These are phyloP conservation scores for Ctenopoma kingsleyae DNA, from an alignment of 2,797 vertebrate species.

Conservation along the genomic window DNA sequence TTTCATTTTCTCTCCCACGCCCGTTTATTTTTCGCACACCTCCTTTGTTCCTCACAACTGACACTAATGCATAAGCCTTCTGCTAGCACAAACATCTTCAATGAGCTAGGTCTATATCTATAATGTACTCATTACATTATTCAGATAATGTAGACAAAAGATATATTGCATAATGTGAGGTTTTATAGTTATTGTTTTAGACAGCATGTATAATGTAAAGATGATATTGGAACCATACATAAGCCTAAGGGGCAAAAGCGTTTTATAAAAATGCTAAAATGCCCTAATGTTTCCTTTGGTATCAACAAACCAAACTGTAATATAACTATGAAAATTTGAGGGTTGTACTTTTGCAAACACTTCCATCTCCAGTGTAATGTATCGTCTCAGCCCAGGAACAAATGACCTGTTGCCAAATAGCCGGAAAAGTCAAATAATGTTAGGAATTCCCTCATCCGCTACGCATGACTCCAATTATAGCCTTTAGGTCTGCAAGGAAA, in stretches of 20 bases:
- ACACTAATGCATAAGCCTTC: constrained; percentile 12
- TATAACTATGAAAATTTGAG: constrained; percentile 26
- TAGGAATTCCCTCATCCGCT: constrained; percentile 84
- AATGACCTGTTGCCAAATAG: constrained; percentile 76
- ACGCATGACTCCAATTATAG: constrained; percentile 81
- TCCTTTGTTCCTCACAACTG: neutral
- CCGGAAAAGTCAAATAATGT: constrained; percentile 82
- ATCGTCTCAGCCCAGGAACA: constrained; percentile 59
- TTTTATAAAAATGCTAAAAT: constrained; percentile 8
- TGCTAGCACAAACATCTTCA: constrained; percentile 26
- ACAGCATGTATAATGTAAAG: neutral
- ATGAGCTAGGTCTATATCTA: neutral
- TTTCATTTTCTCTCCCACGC: constrained; percentile 1
- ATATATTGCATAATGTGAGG: too few relatives aligned
- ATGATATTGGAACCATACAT: constrained; percentile 1
- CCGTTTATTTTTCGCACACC: neutral
- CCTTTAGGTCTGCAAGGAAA: constrained; percentile 57
- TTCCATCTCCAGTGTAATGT: constrained; percentile 34
- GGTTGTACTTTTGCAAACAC: constrained; percentile 9
- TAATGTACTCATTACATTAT: too few relatives aligned
- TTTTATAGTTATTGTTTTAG: neutral
- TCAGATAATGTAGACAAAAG: too few relatives aligned
- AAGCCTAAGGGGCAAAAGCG: constrained; percentile 2
- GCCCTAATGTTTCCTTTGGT: constrained; percentile 9
- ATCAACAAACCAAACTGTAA: constrained; percentile 25